Base-by-base conservation (phyloP, 2,113 vertebrate species). In the Nothobranchius furzeri region DNA sequence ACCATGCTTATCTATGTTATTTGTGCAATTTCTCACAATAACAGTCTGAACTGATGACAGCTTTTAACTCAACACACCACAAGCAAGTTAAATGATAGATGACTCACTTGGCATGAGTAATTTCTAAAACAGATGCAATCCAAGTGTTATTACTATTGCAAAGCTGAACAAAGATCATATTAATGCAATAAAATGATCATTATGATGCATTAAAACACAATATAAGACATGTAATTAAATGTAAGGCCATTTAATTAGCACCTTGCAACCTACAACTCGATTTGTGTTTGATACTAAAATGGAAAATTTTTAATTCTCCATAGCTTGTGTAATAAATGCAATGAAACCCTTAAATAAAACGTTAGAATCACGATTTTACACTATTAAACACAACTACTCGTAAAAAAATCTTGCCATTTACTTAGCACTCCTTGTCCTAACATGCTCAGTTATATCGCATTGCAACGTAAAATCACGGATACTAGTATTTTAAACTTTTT, bases 81-180 rank as follows among this genome's bases (percentile, higher is more conserved):
- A 48, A 24, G 49, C n/a, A 30, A 55, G 43, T 5, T 46, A 15
- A 14, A 12, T 37, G 7, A 40, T 24, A 35, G 9, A 49, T 71
- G 64, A 77, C 2, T 73, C 78, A 76, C 13, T 11, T 12, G 17
- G 24, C 24, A 35, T 9, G 0, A 24, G 37, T 59, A 12, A 50
- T 49, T n/a, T 40, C 25, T 69, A 42, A 73, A 69, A 48, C 24
- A 67, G 55, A 81, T 35, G 48, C 61, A 82, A 70, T 59, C 30
- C 50, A 1, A 40, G 37, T 13, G 36, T n/a, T 60, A 47, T 15
- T 9, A 20, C 30, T 53, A 51, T 49, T 40, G 37, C 1, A 12
- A 35, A 47, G 24, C 45, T n/a, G 24, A 8, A 36, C 7, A 8
- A 30, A 62, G 11, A 37, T 37, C 12, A 30, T 11, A 7, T 46